Evolutionary conservation across 2,113 vertebrate genomes (phyloP).

Genomic region (Ameiurus melas): DNA sequence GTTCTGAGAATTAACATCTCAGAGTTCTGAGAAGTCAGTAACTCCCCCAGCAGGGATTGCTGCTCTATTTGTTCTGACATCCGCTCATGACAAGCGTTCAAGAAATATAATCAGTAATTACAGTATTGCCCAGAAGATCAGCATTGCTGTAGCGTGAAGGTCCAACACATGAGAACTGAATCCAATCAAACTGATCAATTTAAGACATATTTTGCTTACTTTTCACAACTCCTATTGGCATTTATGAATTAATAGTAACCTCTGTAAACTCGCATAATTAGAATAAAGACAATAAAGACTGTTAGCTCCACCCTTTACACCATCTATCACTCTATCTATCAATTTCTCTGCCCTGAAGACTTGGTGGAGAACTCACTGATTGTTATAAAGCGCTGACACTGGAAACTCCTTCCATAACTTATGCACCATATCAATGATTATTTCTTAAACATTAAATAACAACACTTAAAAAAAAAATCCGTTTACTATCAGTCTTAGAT

Average conservation of each 20-base stretch:
- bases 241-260: neutral
- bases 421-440: neutral
- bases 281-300: neutral
- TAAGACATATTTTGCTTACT: neutral
- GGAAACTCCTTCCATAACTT: neutral
- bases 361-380: neutral
- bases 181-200: neutral
- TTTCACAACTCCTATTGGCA: neutral
- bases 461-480: neutral
- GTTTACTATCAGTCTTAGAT: neutral
- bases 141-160: neutral
- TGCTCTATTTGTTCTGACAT: slow-evolving; percentile 42
- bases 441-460: neutral
- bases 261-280: neutral
- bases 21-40: slow-evolving; percentile 38
- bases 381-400: neutral
- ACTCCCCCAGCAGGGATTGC: slow-evolving; percentile 29
- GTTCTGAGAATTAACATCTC: slow-evolving; percentile 40
- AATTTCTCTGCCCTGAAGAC: neutral
- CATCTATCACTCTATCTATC: neutral
- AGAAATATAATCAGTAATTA: slow-evolving; percentile 51
- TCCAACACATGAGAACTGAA: slow-evolving; percentile 2
- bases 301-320: neutral
- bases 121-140: neutral
- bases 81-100: slow-evolving; percentile 45